Conservation (phyloP, 2,888 invertebrate species). For the Theodoxus fluviatilis region DNA sequence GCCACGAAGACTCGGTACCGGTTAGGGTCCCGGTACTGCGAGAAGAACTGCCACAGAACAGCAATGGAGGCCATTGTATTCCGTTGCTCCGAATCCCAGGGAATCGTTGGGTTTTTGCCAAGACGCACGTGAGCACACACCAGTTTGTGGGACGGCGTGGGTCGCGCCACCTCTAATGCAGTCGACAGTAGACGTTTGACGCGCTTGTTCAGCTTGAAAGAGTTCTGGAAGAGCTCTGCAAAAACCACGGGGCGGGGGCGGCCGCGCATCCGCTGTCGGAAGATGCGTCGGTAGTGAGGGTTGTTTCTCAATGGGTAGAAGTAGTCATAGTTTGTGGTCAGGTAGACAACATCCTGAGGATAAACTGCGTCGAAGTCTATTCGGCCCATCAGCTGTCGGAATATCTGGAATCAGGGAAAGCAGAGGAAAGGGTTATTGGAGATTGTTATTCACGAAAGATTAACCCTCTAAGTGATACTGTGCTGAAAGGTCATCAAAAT, state of each 20-base stretch:
- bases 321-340: constrained; percentile 39
- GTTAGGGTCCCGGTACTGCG: constrained; percentile 31
- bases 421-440: no score
- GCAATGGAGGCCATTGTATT: constrained; percentile 33
- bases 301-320: constrained; percentile 36
- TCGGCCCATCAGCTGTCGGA: constrained; percentile 30
- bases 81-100: constrained; percentile 34
- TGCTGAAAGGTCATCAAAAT: no score
- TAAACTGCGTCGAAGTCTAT: constrained; percentile 36
- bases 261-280: constrained; percentile 31
- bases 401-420: no score
- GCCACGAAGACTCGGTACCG: constrained; percentile 37
- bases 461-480: no score
- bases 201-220: constrained; percentile 35
- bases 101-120: constrained; percentile 38
- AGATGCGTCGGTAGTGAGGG: constrained; percentile 31
- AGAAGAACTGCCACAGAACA: constrained; percentile 37
- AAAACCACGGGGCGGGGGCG: constrained; percentile 33
- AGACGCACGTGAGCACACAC: constrained; percentile 38
- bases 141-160: constrained; percentile 31
- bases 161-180: constrained; percentile 27
- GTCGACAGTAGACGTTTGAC: constrained; percentile 29
- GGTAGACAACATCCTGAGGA: constrained; percentile 36
- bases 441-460: no score
- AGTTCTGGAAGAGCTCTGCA: constrained; percentile 34